A percentile compares a stretch with the other conserved stretches of the same genome.
Evolutionary conservation across 2,888 invertebrate genomes (phyloP).

Genomic region (Hymenopus coronatus): DNA sequence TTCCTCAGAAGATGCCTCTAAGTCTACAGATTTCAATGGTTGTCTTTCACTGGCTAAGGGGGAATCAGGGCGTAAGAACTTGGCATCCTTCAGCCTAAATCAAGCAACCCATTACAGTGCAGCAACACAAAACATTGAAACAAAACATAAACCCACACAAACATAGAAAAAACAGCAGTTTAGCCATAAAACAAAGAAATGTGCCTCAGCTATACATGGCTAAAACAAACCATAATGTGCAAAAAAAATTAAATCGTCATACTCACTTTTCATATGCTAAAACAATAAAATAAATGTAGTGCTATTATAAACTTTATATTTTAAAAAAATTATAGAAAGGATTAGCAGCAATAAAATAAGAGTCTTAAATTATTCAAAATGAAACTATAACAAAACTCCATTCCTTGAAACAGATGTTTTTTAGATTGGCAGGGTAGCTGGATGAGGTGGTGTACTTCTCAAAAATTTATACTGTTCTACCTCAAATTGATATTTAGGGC

Average conservation of each 20-base stretch:
- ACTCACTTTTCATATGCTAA: too few relatives aligned
- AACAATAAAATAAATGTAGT: too few relatives aligned
- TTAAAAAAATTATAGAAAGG: neutral
- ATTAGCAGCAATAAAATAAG: neutral
- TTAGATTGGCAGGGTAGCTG: too few relatives aligned
- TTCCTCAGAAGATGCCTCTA: neutral
- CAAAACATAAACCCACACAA: neutral
- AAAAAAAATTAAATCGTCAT: neutral
- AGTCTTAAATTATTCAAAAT: neutral
- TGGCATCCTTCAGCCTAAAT: constrained; percentile 6
- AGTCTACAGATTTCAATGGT: neutral
- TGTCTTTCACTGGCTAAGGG: neutral
- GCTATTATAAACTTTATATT: too few relatives aligned
- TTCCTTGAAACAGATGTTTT: too few relatives aligned
- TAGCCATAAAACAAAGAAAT: neutral
- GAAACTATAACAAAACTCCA: too few relatives aligned
- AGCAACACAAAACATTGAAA: neutral
- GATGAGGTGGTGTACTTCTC: too few relatives aligned
- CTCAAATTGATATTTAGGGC: too few relatives aligned
- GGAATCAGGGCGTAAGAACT: neutral
- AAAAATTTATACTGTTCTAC: too few relatives aligned
- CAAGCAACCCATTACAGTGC: constrained; percentile 18
- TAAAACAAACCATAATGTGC: neutral
- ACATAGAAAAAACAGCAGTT: neutral
- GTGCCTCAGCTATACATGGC: neutral